phyloP scores from a whole-genome alignment of 2,888 invertebrate species.

The Koerneria pararmatus region DNA sequence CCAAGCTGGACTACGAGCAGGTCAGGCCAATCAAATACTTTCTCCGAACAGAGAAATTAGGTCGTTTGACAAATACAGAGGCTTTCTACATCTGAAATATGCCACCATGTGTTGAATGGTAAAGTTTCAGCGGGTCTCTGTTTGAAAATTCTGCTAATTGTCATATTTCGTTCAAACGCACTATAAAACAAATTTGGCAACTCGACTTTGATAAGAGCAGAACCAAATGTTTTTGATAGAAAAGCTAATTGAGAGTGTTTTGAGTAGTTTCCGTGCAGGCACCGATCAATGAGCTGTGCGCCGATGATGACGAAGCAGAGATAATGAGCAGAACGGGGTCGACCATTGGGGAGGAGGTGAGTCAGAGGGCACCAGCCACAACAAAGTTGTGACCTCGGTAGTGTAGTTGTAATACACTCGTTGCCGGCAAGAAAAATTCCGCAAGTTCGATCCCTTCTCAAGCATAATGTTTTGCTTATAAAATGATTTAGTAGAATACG shows the following conservation, averaged over 20 bases:
- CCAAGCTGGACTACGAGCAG: slow-evolving; percentile 35
- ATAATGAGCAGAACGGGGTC: slow-evolving; percentile 29
- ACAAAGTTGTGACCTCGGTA: slow-evolving; percentile 14
- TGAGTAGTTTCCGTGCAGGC: slow-evolving; percentile 34
- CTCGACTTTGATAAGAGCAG: too few relatives aligned
- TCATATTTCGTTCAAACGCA: background rate
- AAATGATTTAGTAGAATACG: too few relatives aligned
- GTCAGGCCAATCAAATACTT: slow-evolving; percentile 23
- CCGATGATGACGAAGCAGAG: slow-evolving; percentile 45
- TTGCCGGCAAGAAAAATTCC: background rate
- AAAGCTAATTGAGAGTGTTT: background rate
- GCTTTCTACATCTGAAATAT: too few relatives aligned
- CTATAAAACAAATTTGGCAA: background rate
- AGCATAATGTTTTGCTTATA: too few relatives aligned
- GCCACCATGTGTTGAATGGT: too few relatives aligned
- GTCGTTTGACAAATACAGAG: too few relatives aligned
- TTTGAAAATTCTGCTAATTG: background rate
- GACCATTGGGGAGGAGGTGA: slow-evolving; percentile 27
- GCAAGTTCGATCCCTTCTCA: too few relatives aligned
- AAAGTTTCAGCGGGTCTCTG: background rate
- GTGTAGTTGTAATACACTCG: too few relatives aligned
- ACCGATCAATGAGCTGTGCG: slow-evolving; percentile 51
- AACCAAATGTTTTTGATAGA: background rate
- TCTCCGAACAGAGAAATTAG: background rate
- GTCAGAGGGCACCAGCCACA: slow-evolving; percentile 27